Evolutionary conservation across 1,140 invertebrate genomes (phyloP), one percentile per base, ranked within the genome.

Genomic region (Drosophila bipectinata): DNA sequence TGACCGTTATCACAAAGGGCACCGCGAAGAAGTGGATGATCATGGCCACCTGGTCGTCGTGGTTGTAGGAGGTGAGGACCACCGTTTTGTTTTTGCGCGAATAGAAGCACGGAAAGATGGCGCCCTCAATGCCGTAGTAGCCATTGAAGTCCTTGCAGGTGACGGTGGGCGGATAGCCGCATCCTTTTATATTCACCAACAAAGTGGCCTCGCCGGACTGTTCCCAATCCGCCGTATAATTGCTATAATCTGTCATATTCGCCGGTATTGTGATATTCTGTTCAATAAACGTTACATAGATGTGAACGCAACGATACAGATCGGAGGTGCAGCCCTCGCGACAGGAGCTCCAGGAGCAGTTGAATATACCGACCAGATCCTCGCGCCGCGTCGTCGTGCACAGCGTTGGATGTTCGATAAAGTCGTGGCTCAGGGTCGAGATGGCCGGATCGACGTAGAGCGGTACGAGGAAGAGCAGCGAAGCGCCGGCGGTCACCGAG

Each of bases 361-460:
- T 97, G 91, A 96, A 95, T 39, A 97, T 93, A 1, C 96, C 96
- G 37, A 94, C 93, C 39, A 95, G 93, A 76, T 97, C 95, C 80
- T 97, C 96, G n/a, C 95, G 93, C 18, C 95, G 92, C 14, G 95
- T 94, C 0, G 96, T 97, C 0, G 95, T 94, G 92, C 97, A 97
- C 45, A 95, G 93, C 5, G 96, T 96, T 6, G 96, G 96, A 54
- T 94, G 92, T 1, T 95, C 94, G 41, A 95, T 94, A 91, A 97
- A 97, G 92, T 97, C 96, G 45, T 96, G 96, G 3, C 95, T 95
- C 53, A 98, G 92, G 4, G 97, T 97, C 78, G 96, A 97, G 67
- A 98, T 95, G n/a, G 97, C 97, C 26, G 97, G 96, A 92, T 98
- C 91, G 41, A 97, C 96, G 92, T 97, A 97, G n/a, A 97, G 93